Percentiles rank a stretch among this genome's conserved stretches.
These are phyloP conservation scores for Diaprepes abbreviatus DNA, from an alignment of 2,888 invertebrate genomes.

Conservation along the genomic window DNA sequence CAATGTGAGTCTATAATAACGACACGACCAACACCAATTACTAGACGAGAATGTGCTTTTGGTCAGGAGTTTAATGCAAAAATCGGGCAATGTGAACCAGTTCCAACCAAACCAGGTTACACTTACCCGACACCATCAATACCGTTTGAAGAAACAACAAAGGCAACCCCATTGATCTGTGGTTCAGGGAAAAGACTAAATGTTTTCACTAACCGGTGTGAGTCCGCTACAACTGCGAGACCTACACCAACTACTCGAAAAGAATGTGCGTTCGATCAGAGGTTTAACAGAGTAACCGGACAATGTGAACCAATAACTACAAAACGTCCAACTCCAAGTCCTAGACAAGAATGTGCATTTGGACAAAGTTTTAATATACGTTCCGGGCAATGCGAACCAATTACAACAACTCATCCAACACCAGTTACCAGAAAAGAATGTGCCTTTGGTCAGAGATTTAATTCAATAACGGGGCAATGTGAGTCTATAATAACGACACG, in stretches of 20 bases:
- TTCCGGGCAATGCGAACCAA: slow-evolving; percentile 29
- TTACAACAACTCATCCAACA: slow-evolving; percentile 1
- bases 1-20: too few species aligned
- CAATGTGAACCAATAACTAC: slow-evolving; percentile 53
- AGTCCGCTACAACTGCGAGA: not conserved
- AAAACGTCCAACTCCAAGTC: not conserved
- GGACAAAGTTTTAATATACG: slow-evolving; percentile 7
- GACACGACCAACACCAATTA: too few species aligned
- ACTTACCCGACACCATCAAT: too few species aligned
- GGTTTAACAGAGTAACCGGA: slow-evolving; percentile 52
- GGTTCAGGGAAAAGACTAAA: slow-evolving; percentile 7
- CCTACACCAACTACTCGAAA: slow-evolving; percentile 43
- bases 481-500: slow-evolving; percentile 18
- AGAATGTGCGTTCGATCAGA: slow-evolving; percentile 23
- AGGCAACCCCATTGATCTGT: too few species aligned
- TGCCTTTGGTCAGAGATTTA: slow-evolving; percentile 22
- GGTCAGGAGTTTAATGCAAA: too few species aligned
- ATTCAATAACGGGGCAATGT: slow-evolving; percentile 20
- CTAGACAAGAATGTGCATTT: not conserved
- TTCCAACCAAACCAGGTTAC: too few species aligned
- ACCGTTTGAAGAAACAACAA: too few species aligned
- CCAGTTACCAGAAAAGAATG: not conserved
- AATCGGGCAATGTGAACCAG: too few species aligned
- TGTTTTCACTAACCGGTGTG: slow-evolving; percentile 22
- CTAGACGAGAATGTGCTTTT: too few species aligned